Evolutionary conservation across 2,888 invertebrate species (phyloP), one percentile per base, ranked within the genome.

Genomic region (Cephus spinipes): DNA sequence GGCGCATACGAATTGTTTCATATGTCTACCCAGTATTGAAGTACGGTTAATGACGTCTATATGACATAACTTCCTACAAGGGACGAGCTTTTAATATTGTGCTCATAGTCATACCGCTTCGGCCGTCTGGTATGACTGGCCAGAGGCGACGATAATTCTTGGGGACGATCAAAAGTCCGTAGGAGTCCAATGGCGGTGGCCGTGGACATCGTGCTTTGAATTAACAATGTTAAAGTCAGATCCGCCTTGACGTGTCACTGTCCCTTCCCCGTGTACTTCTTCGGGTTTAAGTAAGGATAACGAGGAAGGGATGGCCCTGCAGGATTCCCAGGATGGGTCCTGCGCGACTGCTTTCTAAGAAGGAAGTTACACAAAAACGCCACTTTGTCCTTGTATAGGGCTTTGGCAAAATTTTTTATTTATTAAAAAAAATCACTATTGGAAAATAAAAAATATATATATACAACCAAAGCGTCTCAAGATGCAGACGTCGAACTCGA

Each of bases 161-260:
- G 80, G 79, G 83, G 81, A 83, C 85, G 85, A 90, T 89, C 89
- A 89, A 86, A 85, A 90, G 89, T 89, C 90, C 84, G 85, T 85
- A 85, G 83, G 87, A 89, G 89, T 89, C 85, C 85, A 86, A 81
- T 85, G 85, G 84, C 86, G 86, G 85, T 88, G 86, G 85, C 85
- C 85, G 86, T 80, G 79, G 40, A 73, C 74, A 73, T 80, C 87
- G 88, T 86, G 89, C 78, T 79, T 79, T 76, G 90, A 89, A 89
- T 90, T 82, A 80, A 76, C 83, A 89, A 82, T 82, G 69, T 69
- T 76, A 76, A 76, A 82, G 77, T 79, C 81, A 85, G 86, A 88
- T 89, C 87, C 85, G 86, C 85, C 85, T 87, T 83, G 82, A 80
- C 81, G 82, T 80, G 84, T 84, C 83, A 82, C 79, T 81, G 80